These are phyloP conservation scores for Hyperoplus immaculatus DNA, from an alignment of 2,797 vertebrate genomes.

Conservation along the genomic window DNA sequence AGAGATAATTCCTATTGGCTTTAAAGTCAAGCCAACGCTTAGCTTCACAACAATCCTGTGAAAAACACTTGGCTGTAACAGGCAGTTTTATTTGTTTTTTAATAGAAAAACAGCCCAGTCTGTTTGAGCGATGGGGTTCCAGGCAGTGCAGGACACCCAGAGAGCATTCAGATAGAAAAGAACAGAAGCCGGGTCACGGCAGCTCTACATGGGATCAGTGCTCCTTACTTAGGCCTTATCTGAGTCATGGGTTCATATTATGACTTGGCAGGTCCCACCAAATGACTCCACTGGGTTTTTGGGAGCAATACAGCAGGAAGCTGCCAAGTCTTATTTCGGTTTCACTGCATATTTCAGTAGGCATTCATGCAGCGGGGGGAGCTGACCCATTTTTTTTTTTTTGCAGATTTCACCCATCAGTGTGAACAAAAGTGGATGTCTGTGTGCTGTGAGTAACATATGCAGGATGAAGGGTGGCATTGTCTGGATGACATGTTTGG, in stretches of 20 bases:
- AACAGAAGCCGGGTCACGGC: constrained; percentile 48
- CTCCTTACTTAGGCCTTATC: constrained; percentile 64
- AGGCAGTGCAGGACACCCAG: constrained; percentile 37
- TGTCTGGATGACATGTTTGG: constrained; percentile 30
- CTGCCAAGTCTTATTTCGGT: constrained; percentile 77
- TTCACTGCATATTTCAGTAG: constrained; percentile 78
- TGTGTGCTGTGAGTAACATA: constrained; percentile 24
- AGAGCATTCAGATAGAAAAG: constrained; percentile 37
- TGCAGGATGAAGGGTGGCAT: constrained; percentile 30
- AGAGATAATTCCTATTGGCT: constrained; percentile 1
- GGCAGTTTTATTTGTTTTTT: constrained; percentile 17
- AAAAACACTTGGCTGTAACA: constrained; percentile 41
- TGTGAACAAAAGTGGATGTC: constrained; percentile 39
- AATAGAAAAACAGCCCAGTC: constrained; percentile 14
- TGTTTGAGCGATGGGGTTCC: constrained; percentile 39
- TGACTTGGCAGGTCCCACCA: constrained; percentile 66
- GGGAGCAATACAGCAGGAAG: constrained; percentile 68
- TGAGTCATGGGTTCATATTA: constrained; percentile 75
- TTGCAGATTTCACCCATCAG: constrained; percentile 54
- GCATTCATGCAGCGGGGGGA: constrained; percentile 67
- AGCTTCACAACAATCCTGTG: constrained; percentile 26
- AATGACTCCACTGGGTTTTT: constrained; percentile 75
- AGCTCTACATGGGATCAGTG: constrained; percentile 64
- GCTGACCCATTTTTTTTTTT: constrained; percentile 72
- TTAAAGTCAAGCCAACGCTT: constrained; percentile 10